phyloP scores from a whole-genome alignment of 2,797 vertebrate species.

The Poecilia gillii region DNA sequence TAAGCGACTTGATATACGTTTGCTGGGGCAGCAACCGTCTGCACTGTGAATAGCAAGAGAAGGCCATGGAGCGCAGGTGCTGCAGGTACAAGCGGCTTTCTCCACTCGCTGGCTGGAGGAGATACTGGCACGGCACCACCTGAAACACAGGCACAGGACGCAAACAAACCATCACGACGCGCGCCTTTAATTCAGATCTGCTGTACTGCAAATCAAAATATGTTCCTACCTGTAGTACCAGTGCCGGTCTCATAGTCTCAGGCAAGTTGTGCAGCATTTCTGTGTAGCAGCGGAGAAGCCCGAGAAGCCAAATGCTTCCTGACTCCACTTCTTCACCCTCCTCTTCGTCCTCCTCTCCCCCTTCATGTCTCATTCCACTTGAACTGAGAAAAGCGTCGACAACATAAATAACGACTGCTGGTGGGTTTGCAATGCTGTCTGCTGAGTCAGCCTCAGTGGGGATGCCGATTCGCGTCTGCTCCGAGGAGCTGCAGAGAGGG shows the following conservation, averaged over 20 bases:
- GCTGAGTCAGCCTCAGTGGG: slow-evolving; percentile 89
- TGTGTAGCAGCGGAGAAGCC: slow-evolving; percentile 94
- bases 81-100: slow-evolving; percentile 94
- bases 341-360: slow-evolving; percentile 83
- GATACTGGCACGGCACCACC: slow-evolving; percentile 97
- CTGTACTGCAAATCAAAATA: not conserved
- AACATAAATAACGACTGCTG: slow-evolving; percentile 94
- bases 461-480: slow-evolving; percentile 92
- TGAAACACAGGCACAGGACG: slow-evolving; percentile 31
- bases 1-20: slow-evolving; percentile 95
- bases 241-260: slow-evolving; percentile 89
- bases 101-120: slow-evolving; percentile 94
- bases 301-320: slow-evolving; percentile 92
- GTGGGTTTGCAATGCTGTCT: slow-evolving; percentile 89
- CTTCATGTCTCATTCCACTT: slow-evolving; percentile 79
- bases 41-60: slow-evolving; percentile 96
- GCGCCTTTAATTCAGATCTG: not conserved
- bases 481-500: slow-evolving; percentile 54
- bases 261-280: slow-evolving; percentile 93
- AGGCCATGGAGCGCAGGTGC: slow-evolving; percentile 95
- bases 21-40: slow-evolving; percentile 90
- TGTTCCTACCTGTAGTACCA: slow-evolving; percentile 90
- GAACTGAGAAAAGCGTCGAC: slow-evolving; percentile 94
- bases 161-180: not conserved
- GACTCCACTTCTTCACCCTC: slow-evolving; percentile 88